These are phyloP conservation scores for Ceuthmochares aereus DNA, from an alignment of 2,113 vertebrate species.

Conservation along the genomic window DNA sequence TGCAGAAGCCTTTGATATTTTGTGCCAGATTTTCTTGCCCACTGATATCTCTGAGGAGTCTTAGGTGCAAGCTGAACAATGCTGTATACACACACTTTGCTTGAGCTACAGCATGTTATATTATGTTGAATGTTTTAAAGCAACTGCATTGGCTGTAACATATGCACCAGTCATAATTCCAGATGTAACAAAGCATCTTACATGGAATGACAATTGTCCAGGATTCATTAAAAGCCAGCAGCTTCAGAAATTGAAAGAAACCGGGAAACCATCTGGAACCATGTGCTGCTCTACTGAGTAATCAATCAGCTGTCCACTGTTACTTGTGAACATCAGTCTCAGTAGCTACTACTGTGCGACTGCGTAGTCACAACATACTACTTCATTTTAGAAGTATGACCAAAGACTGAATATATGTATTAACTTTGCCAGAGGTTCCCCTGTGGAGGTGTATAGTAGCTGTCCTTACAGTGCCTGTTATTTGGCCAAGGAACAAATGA, in stretches of 20 bases:
- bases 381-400: neutral
- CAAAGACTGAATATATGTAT: neutral
- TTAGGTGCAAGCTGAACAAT: neutral
- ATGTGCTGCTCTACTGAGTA: neutral
- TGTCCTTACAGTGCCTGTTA: neutral
- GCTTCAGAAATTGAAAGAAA: neutral
- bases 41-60: neutral
- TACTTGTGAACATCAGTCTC: neutral
- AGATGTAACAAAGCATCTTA: neutral
- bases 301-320: neutral
- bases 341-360: neutral
- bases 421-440: neutral
- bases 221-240: neutral
- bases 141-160: neutral
- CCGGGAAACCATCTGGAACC: neutral
- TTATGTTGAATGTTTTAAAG: neutral
- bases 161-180: neutral
- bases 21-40: neutral
- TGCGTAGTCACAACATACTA: rapidly evolving
- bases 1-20: neutral
- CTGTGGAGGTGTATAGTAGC: neutral
- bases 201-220: neutral
- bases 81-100: rapidly evolving
- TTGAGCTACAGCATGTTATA: neutral
- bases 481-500: neutral